Percentiles rank a stretch among this genome's conserved stretches.
Evolutionary conservation across 1,140 invertebrate genomes (phyloP).

Genomic region (Brachionus asplanchnoidis): DNA sequence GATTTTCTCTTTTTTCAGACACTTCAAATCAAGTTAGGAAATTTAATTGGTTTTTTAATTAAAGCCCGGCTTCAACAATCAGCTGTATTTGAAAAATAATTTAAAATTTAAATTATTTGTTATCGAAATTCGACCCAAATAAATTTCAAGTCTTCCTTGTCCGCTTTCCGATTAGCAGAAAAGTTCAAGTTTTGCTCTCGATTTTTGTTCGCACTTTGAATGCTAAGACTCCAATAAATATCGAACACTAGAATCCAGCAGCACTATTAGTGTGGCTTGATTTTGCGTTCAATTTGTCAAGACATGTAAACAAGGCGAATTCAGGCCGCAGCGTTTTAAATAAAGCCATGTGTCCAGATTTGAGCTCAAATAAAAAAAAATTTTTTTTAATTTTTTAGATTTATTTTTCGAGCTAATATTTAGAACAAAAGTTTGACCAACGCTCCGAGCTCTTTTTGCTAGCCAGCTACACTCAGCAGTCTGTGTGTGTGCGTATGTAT

Average conservation of each 20-base stretch:
- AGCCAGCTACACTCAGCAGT: background rate
- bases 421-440: background rate
- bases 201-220: background rate
- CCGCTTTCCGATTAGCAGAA: background rate
- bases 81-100: slow-evolving; percentile 5
- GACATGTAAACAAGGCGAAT: background rate
- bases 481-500: background rate
- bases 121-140: background rate
- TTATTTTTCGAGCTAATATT: background rate
- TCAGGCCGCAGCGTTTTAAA: background rate
- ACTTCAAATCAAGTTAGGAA: background rate
- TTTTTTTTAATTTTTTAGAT: background rate
- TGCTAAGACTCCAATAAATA: background rate
- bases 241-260: background rate
- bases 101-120: background rate
- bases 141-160: slow-evolving; percentile 7
- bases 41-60: slow-evolving; percentile 21
- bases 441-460: background rate
- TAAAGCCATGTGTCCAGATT: background rate
- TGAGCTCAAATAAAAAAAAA: background rate
- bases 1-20: background rate
- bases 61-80: background rate
- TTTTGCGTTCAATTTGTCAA: background rate
- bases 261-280: background rate
- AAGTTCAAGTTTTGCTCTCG: background rate